Base-by-base conservation (phyloP, 2,888 invertebrate genomes). In the Nephrotoma guestfalica region DNA sequence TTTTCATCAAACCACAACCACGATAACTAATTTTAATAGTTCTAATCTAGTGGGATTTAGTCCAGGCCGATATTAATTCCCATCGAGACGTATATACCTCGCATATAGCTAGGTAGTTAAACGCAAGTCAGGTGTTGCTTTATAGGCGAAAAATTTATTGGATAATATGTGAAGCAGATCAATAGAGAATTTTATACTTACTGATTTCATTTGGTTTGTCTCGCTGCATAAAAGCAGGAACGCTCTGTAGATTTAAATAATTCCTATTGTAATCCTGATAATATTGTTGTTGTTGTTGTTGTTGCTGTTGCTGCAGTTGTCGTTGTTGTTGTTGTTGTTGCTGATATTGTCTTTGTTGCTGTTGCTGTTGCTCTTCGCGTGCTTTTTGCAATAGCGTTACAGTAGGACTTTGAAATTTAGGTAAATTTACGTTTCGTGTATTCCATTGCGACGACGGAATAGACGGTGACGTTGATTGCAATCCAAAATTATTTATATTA, bases 371-470 rank as follows among this genome's bases (percentile, higher is more conserved):
- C 9, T 84, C 84, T 42, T 84, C 84, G 6, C 97, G 93, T 87
- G 96, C 96, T 92, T 96, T 97, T 92, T 97, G 97, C 87, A 97
- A 93, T 71, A 97, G 92, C 0, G 97, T 97, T 89, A 97, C 96
- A 6, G 96, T 97, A 0, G 97, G 97, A 91, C 96, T 97, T 91
- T 97, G 97, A 1, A 95, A 96, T 89, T 94, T 93, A 3, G 97
- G 97, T 88, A 97, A 92, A 86, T 51, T 51, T n/a, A 41, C 18
- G 47, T 87, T 86, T 15, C 13, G 30, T n/a, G 18, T 83, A 42
- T 7, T n/a, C 43, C 41, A 83, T 7, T 9, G 71, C 18, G 86
- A 86, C 2, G 86, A 15, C 41, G 30, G 18, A 85, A 86, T 83
- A 40, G 87, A 85, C n/a, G 83, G 30, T 71, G 71, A 9, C 41